These are phyloP conservation scores for Ciona savignyi DNA, from an alignment of 23 tunicate genomes.

Conservation along the genomic window DNA sequence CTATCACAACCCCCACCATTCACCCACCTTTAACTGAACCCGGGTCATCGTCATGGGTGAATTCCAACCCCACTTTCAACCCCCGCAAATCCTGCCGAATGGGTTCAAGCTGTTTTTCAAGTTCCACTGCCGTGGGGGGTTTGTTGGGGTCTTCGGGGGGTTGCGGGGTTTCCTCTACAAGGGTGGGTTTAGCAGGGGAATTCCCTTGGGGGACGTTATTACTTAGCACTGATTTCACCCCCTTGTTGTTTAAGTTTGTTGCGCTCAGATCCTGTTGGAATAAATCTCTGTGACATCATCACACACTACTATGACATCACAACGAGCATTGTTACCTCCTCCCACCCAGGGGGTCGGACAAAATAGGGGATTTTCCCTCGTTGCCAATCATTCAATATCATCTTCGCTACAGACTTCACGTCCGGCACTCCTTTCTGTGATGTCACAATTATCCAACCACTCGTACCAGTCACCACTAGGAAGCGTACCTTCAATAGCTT, in stretches of 20 bases:
- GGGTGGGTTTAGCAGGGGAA: not conserved
- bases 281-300: not conserved
- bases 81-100: constrained; percentile 59
- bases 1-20: not conserved
- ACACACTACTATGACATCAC: not conserved
- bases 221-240: too few species aligned
- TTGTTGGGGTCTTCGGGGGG: not conserved
- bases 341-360: constrained; percentile 39
- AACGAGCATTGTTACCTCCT: constrained; percentile 7
- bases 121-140: constrained; percentile 40
- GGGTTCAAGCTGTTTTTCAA: constrained; percentile 52
- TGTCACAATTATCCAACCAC: not conserved
- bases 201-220: not conserved
- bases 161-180: not conserved
- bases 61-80: constrained; percentile 60
- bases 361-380: constrained; percentile 90
- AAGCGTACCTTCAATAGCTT: constrained; percentile 67
- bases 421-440: constrained; percentile 78
- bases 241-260: too few species aligned
- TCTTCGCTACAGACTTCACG: constrained; percentile 66
- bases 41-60: constrained; percentile 34
- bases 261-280: too few species aligned
- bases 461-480: too few species aligned
- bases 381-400: constrained; percentile 92
- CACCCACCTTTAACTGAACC: too few species aligned